phyloP scores from a whole-genome alignment of 2,113 vertebrate species.

The Apodemus sylvaticus region DNA sequence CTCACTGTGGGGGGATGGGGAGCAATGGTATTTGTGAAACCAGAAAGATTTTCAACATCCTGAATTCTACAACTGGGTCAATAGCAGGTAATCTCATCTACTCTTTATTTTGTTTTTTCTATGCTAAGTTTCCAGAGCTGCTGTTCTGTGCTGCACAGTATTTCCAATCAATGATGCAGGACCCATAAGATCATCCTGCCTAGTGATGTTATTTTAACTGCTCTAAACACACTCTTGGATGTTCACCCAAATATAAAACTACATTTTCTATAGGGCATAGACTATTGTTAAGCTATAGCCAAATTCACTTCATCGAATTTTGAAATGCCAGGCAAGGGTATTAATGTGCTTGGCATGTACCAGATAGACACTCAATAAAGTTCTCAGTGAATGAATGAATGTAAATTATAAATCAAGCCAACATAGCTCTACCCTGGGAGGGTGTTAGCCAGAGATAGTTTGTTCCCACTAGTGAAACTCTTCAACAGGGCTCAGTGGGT shows the following conservation, averaged over 20 bases:
- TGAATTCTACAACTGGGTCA: neutral
- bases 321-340: conserved; percentile 15
- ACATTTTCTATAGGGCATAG: neutral
- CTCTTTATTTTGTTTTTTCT: conserved; percentile 28
- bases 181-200: neutral
- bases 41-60: neutral
- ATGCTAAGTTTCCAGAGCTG: neutral
- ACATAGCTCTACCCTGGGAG: neutral
- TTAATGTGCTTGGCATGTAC: neutral
- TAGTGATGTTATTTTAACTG: neutral
- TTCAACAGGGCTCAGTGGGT: accelerated
- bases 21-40: neutral
- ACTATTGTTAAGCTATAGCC: neutral
- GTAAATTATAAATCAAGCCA: neutral
- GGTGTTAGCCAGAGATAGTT: neutral
- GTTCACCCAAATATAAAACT: neutral
- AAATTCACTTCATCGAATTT: neutral
- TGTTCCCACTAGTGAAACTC: neutral
- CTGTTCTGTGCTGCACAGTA: neutral
- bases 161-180: neutral
- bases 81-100: neutral
- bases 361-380: neutral
- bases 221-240: neutral
- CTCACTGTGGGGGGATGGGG: neutral
- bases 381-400: neutral